Base-by-base conservation (phyloP, 1,140 invertebrate species). In the Cotesia glomerata region DNA sequence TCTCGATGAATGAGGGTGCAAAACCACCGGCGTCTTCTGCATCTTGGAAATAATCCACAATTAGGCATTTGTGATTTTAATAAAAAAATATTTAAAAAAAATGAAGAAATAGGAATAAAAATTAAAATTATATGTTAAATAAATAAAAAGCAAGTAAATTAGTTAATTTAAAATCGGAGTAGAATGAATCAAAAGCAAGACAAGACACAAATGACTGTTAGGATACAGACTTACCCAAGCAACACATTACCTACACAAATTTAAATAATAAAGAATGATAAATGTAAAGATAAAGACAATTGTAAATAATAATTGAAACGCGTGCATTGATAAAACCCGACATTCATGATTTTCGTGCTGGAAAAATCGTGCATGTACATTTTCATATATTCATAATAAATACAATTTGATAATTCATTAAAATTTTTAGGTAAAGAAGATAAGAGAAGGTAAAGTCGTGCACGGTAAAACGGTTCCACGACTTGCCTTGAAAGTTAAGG, bases 401-500 rank as follows among this genome's bases (percentile, higher is more conserved):
- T 26, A 26, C 26, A 26, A 26, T 26, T 26, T 26, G 26, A 26
- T 26, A 11, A 45, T 45, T 45, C 39, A 45, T 1, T 9, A 11
- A 45, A 9, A 45, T 45, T 7, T 45, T 45, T 45, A 45, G 11
- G 2, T 45, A 45, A 9, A 9, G 39, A 45, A 11, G 2, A 9
- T 2, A 45, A 45, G 52, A 13, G n/a, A 18, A 67, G n/a, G 65
- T 26, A 67, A 18, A 51, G 36, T 72, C 66, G 69, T 72, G 64
- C 54, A 73, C 52, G 36, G 61, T 49, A 72, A 66, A 63, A 45
- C 39, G 39, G 39, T 45, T 11, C 39, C 65, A 79, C 75, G 80
- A 87, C 88, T 90, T 95, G 97, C 96, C 96, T 95, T 97, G 95
- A 90, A 99, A 98, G 88, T 99, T 99, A 78, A 99, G 93, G 78